Base-by-base conservation (phyloP, 92 coral and sea anemone species). In the Phenganax stokvisi region DNA sequence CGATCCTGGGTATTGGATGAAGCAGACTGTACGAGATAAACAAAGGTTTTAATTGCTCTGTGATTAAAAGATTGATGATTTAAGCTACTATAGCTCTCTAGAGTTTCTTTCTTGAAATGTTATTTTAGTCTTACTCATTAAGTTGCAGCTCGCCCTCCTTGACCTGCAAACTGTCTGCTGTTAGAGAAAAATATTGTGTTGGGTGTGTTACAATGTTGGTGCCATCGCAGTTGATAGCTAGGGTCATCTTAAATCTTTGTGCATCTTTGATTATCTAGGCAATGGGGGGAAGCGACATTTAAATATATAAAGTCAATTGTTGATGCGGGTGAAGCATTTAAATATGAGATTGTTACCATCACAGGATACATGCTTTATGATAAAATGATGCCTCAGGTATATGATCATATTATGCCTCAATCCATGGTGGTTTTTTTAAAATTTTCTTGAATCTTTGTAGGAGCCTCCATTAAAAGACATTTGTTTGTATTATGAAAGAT, bases 11-110 rank as follows among this genome's bases (percentile, higher is more conserved):
- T 77, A 57, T 78, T 76, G 85, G 6, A 74, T 91, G 90, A 87
- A 75, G 44, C 73, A 84, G 20, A 93, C 92, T 0, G 91, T 91
- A 15, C 51, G 57, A 13, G 80, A 85, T 9, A 78, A 87, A 47
- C 96, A 88, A 79, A 90, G 92, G 97, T 92, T 74, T 52, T 30
- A 10, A 8, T 63, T 17, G 12, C 13, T 51, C 25, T 8, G 0
- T 6, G 15, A 3, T 30, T 9, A 8, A 30, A 69, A 30, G n/a
- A 7, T 12, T 7, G 53, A 31, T 0, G 52, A 8, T 69, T 9
- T 7, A 61, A 6, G 27, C 9, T 61, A 13, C n/a, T 61, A 61
- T 7, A 2, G 8, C 0, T 0, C 67, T 17, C 6, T 17, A 17
- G 15, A 8, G 28, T 13, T 61, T 61, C 8, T 12, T 13, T 0